Evolutionary conservation across 2,888 invertebrate species (phyloP), one percentile per base, ranked within the genome.

Genomic region (Scaptomyza caliginosa): DNA sequence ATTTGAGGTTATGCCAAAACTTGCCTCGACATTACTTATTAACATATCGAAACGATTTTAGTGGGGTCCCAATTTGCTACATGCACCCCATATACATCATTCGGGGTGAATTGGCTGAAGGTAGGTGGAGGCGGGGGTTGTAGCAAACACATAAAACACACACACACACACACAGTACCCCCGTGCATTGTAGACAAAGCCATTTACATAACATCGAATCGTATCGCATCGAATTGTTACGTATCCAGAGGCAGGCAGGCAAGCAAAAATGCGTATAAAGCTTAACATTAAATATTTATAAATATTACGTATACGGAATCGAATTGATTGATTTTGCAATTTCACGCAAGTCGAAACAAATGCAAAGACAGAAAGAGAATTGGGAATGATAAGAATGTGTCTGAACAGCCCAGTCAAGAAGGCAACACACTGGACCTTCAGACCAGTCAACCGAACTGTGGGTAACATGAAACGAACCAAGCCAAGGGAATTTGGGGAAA

Each of bases 281-380:
- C 67, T 87, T 76, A 74, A 72, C 80, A 84, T 88, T 72, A 89
- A 89, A 88, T 86, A 87, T 89, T 88, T 88, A 88, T 80, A 86
- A 78, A 81, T 78, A 86, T 83, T 77, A 67, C 85, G 76, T 84
- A 86, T 86, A 77, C 80, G 84, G 86, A 89, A 89, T 83, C 77
- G 79, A 87, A 89, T 87, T 89, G 89, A 89, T 89, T 89, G 89
- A 88, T 88, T 84, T 72, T 75, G 78, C 84, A 76, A 84, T 84
- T 85, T 78, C 76, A 81, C 76, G 81, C 85, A 77, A 74, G 59
- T 54, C 58, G 67, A 75, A 84, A 86, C 74, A 73, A 86, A 64
- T 64, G 65, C 75, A 54, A 49, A 48, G 40, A 63, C n/a, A 19
- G 30, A 38, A 13, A 24, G 21, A 23, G 45, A 46, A 21, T 19